Evolutionary conservation across 1,140 invertebrate species (phyloP).

Genomic region (Drosophila ironensis): DNA sequence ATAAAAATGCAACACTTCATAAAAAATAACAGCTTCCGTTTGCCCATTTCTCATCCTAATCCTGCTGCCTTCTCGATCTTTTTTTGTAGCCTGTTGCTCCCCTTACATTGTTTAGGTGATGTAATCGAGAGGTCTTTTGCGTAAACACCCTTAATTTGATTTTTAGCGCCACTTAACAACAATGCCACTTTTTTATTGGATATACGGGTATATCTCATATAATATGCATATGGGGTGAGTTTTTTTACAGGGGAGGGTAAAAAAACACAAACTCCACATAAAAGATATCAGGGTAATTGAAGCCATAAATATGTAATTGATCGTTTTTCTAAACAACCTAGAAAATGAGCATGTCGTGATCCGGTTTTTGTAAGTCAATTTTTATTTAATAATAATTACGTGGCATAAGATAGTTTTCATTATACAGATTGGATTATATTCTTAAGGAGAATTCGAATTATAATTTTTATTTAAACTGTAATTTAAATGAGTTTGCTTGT

Average conservation of each 20-base stretch:
- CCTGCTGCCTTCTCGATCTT: constrained; percentile 27
- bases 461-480: too few species aligned
- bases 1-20: constrained; percentile 78
- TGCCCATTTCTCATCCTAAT: constrained; percentile 41
- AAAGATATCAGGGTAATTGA: constrained; percentile 67
- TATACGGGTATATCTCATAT: constrained; percentile 8
- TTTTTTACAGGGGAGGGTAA: constrained; percentile 38
- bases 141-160: constrained; percentile 72
- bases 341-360: constrained; percentile 12
- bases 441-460: too few species aligned
- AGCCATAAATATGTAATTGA: constrained; percentile 60
- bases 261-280: constrained; percentile 19
- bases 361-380: background rate
- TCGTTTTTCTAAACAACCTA: constrained; percentile 20
- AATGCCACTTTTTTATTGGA: constrained; percentile 47
- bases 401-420: too few species aligned
- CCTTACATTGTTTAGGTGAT: constrained; percentile 52
- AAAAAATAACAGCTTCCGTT: constrained; percentile 73
- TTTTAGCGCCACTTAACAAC: constrained; percentile 71
- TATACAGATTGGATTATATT: too few species aligned
- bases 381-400: too few species aligned
- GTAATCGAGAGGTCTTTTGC: constrained; percentile 67
- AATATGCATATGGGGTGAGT: constrained; percentile 54
- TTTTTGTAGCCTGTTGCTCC: constrained; percentile 36
- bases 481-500: too few species aligned